Evolutionary conservation across 1,140 invertebrate genomes (phyloP).

Genomic region (Megalopta genalis): DNA sequence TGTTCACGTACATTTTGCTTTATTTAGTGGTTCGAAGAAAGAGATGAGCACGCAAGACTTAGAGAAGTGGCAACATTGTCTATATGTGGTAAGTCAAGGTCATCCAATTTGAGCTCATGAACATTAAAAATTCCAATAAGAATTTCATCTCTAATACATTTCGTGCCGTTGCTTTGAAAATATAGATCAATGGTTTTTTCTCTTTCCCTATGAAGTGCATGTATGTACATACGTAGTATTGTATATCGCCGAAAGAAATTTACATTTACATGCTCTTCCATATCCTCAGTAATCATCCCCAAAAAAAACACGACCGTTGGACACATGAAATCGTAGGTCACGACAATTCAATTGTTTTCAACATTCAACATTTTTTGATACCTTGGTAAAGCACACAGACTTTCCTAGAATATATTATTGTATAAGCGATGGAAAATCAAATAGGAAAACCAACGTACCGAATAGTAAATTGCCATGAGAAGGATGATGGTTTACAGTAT

Average conservation of each 20-base stretch:
- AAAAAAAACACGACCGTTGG: neutral
- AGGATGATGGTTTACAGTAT: conserved; percentile 39
- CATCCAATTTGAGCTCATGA: no score
- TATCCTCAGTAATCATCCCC: neutral
- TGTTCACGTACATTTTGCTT: no score
- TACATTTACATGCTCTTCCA: neutral
- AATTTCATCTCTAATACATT: no score
- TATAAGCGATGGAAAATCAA: neutral
- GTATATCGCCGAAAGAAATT: neutral
- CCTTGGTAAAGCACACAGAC: neutral
- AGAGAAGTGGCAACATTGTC: no score
- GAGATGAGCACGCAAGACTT: no score
- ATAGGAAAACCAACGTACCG: neutral
- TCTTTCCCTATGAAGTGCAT: neutral
- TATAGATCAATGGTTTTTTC: neutral
- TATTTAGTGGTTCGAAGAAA: no score
- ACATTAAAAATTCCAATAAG: no score
- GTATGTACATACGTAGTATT: no score
- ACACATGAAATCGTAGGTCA: neutral
- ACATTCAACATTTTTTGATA: neutral
- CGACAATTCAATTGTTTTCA: neutral
- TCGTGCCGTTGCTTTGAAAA: neutral
- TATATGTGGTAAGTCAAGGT: no score
- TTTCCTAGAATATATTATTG: neutral
- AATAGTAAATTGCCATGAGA: neutral